Evolutionary conservation across 2,888 invertebrate genomes (phyloP).

Genomic region (Phytoseiulus persimilis): DNA sequence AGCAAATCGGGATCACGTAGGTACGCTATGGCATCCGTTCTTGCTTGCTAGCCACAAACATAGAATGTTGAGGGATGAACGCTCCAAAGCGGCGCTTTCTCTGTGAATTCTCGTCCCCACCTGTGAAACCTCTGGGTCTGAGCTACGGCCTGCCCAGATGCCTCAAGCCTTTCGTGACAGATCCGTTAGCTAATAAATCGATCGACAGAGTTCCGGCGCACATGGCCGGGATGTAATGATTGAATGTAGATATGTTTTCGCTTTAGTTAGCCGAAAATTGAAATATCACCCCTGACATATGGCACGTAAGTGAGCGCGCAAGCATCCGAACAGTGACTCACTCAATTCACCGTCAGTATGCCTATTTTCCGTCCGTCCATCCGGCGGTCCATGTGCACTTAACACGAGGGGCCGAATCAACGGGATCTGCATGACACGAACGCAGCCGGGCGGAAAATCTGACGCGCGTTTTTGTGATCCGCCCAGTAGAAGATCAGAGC

Average conservation of each 20-base stretch:
- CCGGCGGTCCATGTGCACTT: not conserved
- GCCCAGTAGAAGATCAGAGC: not conserved
- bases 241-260: not conserved
- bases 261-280: not conserved
- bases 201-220: not conserved
- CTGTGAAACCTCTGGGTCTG: not conserved
- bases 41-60: not conserved
- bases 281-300: not conserved
- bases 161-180: conserved; percentile 5
- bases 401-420: not conserved
- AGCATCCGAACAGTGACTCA: not conserved
- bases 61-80: not conserved
- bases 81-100: not conserved
- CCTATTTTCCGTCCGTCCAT: not conserved
- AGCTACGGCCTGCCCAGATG: not conserved
- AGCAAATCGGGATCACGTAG: too few relatives aligned
- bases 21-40: too few relatives aligned
- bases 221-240: not conserved
- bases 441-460: conserved; percentile 31
- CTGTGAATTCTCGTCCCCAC: not conserved
- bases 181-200: conserved; percentile 5
- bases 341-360: not conserved
- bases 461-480: conserved; percentile 16
- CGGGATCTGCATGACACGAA: not conserved
- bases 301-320: not conserved